Evolutionary conservation across 2,113 vertebrate genomes (phyloP), one percentile per base, ranked within the genome.

Genomic region (Elgaria multicarinata): DNA sequence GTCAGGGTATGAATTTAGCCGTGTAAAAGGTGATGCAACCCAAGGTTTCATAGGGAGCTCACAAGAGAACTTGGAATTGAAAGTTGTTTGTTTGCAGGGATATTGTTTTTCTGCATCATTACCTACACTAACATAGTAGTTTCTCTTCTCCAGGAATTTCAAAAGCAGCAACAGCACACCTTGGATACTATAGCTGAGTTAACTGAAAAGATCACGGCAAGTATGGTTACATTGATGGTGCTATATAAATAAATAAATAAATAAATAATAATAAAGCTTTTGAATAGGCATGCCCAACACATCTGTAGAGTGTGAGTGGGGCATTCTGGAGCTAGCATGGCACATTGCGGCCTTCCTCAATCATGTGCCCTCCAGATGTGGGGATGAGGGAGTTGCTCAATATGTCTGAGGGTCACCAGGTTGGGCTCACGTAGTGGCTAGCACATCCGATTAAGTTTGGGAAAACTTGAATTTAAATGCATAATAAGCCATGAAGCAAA

Each of bases 131-230:
- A 89, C 8, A 36, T 10, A 31, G 22, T 33, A 31, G 22, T 46
- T 77, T 64, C 1, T 39, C 44, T 44, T 88, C 92, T 91, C 79
- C 55, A 96, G 95, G 94, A 91, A n/a, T 90, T 95, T 69, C 24
- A 95, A 42, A 95, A 92, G 76, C 93, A 95, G 28, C 92, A 94
- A n/a, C 66, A 95, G 67, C 86, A 28, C 2, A 89, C 93, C 33
- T 28, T 31, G 31, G 18, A 93, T 44, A 82, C 92, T 71, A 77
- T 96, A 88, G 50, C 82, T 4, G 81, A 92, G 55, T 50, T 95
- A 76, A 93, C 24, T 12, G 91, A 89, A 53, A 66, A 82, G 90
- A 95, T 94, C 46, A 89, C 88, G 93, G 95, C 95, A 88, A 92
- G 89, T 92, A 64, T 50, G 44, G 42, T 22, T 46, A n/a, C n/a